Evolutionary conservation across 1,140 invertebrate genomes (phyloP), one percentile per base, ranked within the genome.

Genomic region (Calephelis nemesis): DNA sequence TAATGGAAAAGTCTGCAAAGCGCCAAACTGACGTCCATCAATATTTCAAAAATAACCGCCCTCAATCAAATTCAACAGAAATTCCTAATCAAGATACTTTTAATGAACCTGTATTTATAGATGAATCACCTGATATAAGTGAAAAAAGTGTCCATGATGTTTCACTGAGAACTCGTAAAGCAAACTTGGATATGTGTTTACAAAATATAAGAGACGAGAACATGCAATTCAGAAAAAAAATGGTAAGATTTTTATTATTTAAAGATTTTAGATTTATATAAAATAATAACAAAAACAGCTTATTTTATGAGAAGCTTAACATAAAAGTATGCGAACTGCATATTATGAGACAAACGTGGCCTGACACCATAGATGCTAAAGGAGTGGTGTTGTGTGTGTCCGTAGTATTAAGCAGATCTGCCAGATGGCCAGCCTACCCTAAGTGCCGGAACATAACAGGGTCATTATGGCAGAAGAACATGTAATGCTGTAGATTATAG

Each of bases 1-100:
- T 90, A 4, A 88, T 90, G 85, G 86, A 90, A 66, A 85, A 88
- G 75, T 83, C 87, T 0, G 84, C 84, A 0, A 88, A 86, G 73
- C 69, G 83, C 15, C 74, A 82, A 67, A 74, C 74, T 7, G 70
- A 58, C 6, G 42, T 45, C 39, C 68, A 75, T 54, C 52, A 52
- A 30, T 52, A 67, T 6, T 60, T 67, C 11, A 74, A 70, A 39
- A 62, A 19, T 10, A 69, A 77, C n/a, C 45, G 70, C 6, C 81
- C 77, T 19, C 75, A 77, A 70, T 83, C 82, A 1, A 82, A 83
- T 60, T 83, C 83, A 4, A 84, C 85, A 1, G 82, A 83, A 68
- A 47, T 79, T 7, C 75, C 74, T 4, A 74, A 62, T 15, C 65
- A 64, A 49, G 62, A 67, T 9, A 49, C 45, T 45, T n/a, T 8